phyloP scores from a whole-genome alignment of 2,113 vertebrate species.

The Rutilus rutilus region DNA sequence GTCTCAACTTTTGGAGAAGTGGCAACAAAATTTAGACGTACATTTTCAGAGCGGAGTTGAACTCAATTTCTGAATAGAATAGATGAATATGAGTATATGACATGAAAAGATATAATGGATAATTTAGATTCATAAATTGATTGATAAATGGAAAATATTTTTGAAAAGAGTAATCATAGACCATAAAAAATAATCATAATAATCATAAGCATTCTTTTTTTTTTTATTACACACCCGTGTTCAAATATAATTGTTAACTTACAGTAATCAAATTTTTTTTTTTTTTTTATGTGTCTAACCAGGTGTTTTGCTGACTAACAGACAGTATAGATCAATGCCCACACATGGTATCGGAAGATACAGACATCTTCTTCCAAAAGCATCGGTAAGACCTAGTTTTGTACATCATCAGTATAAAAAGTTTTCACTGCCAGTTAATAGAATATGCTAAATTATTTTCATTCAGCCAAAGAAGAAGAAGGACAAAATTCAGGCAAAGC shows the following conservation, averaged over 20 bases:
- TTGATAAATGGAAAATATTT: too few relatives aligned
- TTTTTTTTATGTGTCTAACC: background rate
- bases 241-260: background rate
- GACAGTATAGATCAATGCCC: constrained; percentile 80
- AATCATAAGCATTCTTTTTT: too few relatives aligned
- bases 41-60: too few relatives aligned
- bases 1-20: too few relatives aligned
- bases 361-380: constrained; percentile 77
- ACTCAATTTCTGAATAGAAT: too few relatives aligned
- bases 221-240: too few relatives aligned
- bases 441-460: background rate
- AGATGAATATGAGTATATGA: too few relatives aligned
- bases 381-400: constrained; percentile 71
- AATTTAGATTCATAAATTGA: too few relatives aligned
- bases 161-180: too few relatives aligned
- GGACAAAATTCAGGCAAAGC: constrained; percentile 75
- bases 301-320: constrained; percentile 59
- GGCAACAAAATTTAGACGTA: too few relatives aligned
- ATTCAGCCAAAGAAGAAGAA: constrained; percentile 81
- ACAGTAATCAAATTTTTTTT: background rate
- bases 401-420: background rate
- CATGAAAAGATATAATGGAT: too few relatives aligned
- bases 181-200: too few relatives aligned
- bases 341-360: constrained; percentile 87
- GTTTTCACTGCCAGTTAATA: background rate